Base-by-base conservation (phyloP, 2,797 vertebrate species). In the Oreonectes daqikongensis region DNA sequence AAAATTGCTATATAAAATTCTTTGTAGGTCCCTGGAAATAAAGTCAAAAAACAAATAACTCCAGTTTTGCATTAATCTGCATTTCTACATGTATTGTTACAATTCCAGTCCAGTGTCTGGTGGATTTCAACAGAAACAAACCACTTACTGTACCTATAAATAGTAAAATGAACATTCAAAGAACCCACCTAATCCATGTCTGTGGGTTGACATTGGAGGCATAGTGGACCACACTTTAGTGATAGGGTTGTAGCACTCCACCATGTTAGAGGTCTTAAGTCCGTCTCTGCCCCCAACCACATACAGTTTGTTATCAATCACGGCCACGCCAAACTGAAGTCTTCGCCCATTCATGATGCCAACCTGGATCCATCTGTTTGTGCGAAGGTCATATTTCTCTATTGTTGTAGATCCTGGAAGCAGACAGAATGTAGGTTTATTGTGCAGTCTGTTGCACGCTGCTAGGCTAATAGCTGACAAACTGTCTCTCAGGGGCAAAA, bases 171-270 rank as follows among this genome's bases (percentile, higher is more conserved):
- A n/a, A 32, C 66, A 40, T 52, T 52, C 15, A 74, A 67, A 66
- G 44, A 59, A 86, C 91, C 84, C 75, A 99, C 98, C 98, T 81
- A 99, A 91, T 46, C 98, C 97, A 0, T 99, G 98, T 77, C 97
- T 94, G 87, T 99, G 97, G 0, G 97, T 99, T 65, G 97, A 99
- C 98, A 99, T 99, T 0, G 98, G 96, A 38, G 96, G 96, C 98
- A 99, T 98, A 68, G 95, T 90, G n/a, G 94, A 94, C 98, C 98
- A 99, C 1, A 94, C 90, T 90, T 98, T 98, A 78, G 84, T 94
- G 80, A 94, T 1, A 0, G 98, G 96, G 81, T 97, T 98, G 87
- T 97, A 99, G 83, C 96, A 97, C 85, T 99, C 98, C 32, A 99
- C 96, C 30, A 94, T 98, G 85, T 99, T 99, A 61, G 96, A 95